Percentiles rank a stretch among this genome's conserved stretches.
Conservation (phyloP, 2,797 vertebrate genomes). For the Chiroxiphia lanceolata region DNA sequence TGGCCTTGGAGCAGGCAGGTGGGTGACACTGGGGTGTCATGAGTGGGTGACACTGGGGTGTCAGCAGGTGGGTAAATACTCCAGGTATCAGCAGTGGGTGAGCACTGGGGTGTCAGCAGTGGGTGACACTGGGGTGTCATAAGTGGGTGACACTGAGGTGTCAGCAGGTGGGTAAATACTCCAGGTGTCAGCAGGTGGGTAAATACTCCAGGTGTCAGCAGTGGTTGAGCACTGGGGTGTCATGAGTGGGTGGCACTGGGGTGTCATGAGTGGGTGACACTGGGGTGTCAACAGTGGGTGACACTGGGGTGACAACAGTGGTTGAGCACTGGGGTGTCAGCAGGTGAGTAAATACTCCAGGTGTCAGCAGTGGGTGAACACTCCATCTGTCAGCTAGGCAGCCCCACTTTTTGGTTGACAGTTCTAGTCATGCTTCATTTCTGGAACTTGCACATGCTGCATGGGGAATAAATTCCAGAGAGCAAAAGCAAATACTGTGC, state of each 20-base stretch:
- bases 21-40: background rate
- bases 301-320: background rate
- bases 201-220: background rate
- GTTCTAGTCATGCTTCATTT: background rate
- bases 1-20: slow-evolving; percentile 97
- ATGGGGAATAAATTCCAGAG: background rate
- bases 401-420: background rate
- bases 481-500: background rate
- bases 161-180: background rate
- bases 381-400: background rate
- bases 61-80: background rate
- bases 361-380: background rate
- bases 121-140: background rate
- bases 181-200: slow-evolving; percentile 78
- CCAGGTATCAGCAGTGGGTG: background rate
- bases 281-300: slow-evolving; percentile 60
- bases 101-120: background rate
- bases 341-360: background rate
- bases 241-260: slow-evolving; percentile 60
- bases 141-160: too few relatives aligned
- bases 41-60: too few relatives aligned
- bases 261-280: too few relatives aligned
- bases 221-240: background rate
- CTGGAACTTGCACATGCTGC: background rate
- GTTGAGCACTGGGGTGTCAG: too few relatives aligned